A percentile compares a stretch with the other conserved stretches of the same genome.
Conservation (phyloP, 2,797 vertebrate genomes). For the Rachycentron canadum region DNA sequence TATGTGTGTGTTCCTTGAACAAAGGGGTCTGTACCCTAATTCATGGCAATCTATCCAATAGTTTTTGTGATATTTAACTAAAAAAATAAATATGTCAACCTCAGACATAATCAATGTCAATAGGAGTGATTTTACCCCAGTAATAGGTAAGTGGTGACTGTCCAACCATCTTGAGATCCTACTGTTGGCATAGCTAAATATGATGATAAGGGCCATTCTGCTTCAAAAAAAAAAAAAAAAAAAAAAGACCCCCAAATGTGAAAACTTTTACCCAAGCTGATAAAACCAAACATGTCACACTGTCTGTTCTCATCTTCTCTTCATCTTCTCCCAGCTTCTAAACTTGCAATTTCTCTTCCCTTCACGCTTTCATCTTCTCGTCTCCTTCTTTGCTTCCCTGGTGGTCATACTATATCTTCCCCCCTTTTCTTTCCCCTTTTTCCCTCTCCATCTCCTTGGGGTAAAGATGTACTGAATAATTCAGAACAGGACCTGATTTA, state of each 20-base stretch:
- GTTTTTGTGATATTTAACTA: not conserved
- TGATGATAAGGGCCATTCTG: not conserved
- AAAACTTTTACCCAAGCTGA: slow-evolving; percentile 2
- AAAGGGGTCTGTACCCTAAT: no score
- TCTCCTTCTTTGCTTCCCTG: slow-evolving; percentile 19
- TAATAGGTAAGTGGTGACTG: not conserved
- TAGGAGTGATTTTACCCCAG: not conserved
- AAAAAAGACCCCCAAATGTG: not conserved
- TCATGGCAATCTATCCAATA: no score
- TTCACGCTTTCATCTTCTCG: slow-evolving; percentile 3
- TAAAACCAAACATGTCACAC: slow-evolving; percentile 14
- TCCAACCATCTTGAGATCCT: not conserved
- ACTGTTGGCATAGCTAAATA: no score
- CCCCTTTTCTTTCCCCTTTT: not conserved
- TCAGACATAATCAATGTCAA: not conserved
- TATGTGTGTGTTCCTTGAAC: no score
- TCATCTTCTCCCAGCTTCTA: slow-evolving; percentile 18
- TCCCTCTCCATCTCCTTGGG: slow-evolving; percentile 62
- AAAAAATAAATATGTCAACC: not conserved
- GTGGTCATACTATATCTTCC: slow-evolving; percentile 35
- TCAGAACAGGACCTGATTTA: slow-evolving; percentile 75
- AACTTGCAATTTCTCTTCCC: slow-evolving; percentile 17
- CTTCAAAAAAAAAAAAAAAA: slow-evolving; percentile 13
- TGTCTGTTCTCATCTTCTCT: not conserved
- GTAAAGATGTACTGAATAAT: slow-evolving; percentile 76